Evolutionary conservation across 2,797 vertebrate species (phyloP).

Genomic region (Harpagifer antarcticus): DNA sequence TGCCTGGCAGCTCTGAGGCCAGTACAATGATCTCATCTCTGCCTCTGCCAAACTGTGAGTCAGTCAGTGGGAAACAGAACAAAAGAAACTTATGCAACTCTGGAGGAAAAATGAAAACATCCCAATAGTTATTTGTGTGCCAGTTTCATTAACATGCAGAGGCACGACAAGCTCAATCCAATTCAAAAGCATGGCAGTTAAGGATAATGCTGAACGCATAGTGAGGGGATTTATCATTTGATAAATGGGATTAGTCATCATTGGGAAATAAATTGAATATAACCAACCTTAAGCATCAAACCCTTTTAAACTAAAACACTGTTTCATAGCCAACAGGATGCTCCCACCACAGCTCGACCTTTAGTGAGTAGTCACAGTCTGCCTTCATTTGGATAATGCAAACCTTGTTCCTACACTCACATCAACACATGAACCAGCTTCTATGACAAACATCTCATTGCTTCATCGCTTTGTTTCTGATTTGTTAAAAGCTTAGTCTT

Average conservation of each 20-base stretch:
- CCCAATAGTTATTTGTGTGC: neutral
- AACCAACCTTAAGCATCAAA: neutral
- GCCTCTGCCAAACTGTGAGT: conserved; percentile 38
- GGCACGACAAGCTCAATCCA: neutral
- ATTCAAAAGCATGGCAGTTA: neutral
- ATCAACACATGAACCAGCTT: neutral
- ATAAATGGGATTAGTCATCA: neutral
- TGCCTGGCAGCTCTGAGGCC: conserved; percentile 46
- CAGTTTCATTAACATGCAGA: neutral
- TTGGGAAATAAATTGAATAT: neutral
- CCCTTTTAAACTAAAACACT: neutral
- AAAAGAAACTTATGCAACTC: conserved; percentile 17
- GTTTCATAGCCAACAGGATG: neutral
- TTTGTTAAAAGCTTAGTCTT: neutral
- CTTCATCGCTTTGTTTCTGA: conserved; percentile 10
- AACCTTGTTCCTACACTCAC: conserved; percentile 4
- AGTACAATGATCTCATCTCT: conserved; percentile 65
- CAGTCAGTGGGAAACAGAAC: conserved; percentile 21
- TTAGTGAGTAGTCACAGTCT: neutral
- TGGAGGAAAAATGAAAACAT: conserved; percentile 1
- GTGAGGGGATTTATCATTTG: neutral
- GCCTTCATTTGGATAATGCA: conserved; percentile 51
- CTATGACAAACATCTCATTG: conserved; percentile 2
- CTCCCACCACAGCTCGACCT: neutral
- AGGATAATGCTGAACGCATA: neutral